Evolutionary conservation across 2,888 invertebrate species (phyloP).

Genomic region (Eupithecia subfuscata): DNA sequence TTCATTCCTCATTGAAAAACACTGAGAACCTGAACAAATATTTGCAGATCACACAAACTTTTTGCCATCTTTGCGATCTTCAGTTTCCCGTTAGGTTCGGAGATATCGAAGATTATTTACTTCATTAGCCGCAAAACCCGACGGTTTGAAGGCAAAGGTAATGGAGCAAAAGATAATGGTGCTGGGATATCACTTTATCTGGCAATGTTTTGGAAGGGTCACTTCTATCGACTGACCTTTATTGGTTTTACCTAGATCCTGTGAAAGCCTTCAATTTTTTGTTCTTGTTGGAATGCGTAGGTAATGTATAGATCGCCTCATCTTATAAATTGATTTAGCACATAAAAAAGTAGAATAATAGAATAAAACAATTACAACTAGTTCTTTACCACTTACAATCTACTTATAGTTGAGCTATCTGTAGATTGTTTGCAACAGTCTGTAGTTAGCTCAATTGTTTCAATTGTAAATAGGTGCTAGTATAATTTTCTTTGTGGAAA

Average conservation of each 20-base stretch:
- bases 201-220: slow-evolving; percentile 6
- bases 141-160: slow-evolving; percentile 11
- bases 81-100: not conserved
- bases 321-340: too few relatives aligned
- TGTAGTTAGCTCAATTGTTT: too few relatives aligned
- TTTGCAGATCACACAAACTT: not conserved
- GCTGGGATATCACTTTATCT: slow-evolving; percentile 16
- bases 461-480: too few relatives aligned
- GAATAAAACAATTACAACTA: too few relatives aligned
- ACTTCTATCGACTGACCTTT: not conserved
- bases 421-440: too few relatives aligned
- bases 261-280: not conserved
- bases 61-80: not conserved
- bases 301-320: too few relatives aligned
- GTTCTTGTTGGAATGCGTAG: too few relatives aligned
- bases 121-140: slow-evolving; percentile 18
- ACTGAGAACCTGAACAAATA: not conserved
- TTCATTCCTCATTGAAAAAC: not conserved
- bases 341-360: too few relatives aligned
- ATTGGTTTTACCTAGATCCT: not conserved
- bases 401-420: too few relatives aligned
- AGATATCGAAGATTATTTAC: slow-evolving; percentile 26
- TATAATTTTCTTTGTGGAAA: too few relatives aligned
- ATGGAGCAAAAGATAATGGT: slow-evolving; percentile 22
- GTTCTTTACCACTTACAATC: too few relatives aligned